Base-by-base conservation (phyloP, 2,113 vertebrate genomes). In the Panurus biarmicus region DNA sequence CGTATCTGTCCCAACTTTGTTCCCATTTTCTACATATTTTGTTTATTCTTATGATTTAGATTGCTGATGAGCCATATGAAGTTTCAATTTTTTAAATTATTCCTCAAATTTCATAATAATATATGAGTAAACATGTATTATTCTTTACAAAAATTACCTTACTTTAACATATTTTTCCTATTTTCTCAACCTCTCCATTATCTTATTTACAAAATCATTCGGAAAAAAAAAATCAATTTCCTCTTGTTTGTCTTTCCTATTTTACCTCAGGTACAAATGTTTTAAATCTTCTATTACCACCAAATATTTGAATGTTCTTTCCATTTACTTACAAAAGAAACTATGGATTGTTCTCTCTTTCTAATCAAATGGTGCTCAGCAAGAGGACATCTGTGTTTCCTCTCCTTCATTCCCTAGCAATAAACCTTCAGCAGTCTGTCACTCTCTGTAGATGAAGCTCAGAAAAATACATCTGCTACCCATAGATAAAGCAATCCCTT, bases 11-110 rank as follows among this genome's bases (percentile, higher is more conserved):
- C 80, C 57, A 47, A 44, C 2, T 9, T 73, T 38, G 3, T 72
- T 80, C 76, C 16, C 1, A 21, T 61, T 77, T 81, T 25, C 5
- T 42, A 44, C 4, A 6, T 65, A 24, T 25, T 72, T 73, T 42
- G 0, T 66, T 70, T 77, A 9, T 48, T 40, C 8, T 73, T 51
- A 12, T 26, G 3, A 16, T 64, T 57, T 70, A 56, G 4, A 33
- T 36, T 61, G 53, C 2, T 3, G 2, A 22, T 74, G 4, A 78
- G 2, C 0, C 11, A 85, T 87, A 70, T 2, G 1, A 8, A 51
- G 1, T 7, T 36, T 57, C 5, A 29, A 11, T 40, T 69, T 70
- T 69, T 69, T 69, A 3, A 61, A 57, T 81, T 70, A 33, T 14
- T 76, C 4, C 9, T 81, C 31, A 84, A 25, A 25, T 76, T 72